Percentiles rank a stretch among this genome's conserved stretches.
Conservation (phyloP, 1,140 invertebrate genomes). For the Chironomus tepperi region DNA sequence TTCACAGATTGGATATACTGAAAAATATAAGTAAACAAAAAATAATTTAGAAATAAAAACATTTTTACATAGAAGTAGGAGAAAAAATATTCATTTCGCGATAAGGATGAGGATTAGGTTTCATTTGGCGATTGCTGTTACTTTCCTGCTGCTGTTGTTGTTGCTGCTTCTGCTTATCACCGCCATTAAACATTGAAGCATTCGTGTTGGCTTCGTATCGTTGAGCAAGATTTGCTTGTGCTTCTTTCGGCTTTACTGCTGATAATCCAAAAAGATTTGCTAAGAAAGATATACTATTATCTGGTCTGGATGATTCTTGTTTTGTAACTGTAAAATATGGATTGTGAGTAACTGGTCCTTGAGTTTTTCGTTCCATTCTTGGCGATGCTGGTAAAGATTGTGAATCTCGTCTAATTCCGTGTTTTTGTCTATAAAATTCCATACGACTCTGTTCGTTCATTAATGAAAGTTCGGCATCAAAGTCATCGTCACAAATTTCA, state of each 20-base stretch:
- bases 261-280: background rate
- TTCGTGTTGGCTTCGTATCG: background rate
- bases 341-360: background rate
- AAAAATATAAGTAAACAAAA: no score
- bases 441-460: constrained; percentile 14
- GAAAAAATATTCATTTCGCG: constrained; percentile 17
- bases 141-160: background rate
- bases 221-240: background rate
- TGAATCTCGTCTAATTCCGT: background rate
- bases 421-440: background rate
- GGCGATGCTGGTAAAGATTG: constrained; percentile 1
- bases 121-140: background rate
- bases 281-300: background rate
- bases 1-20: background rate
- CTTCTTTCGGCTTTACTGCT: background rate
- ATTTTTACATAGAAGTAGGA: background rate
- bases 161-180: background rate
- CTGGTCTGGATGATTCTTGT: background rate
- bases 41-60: no score
- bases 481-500: background rate
- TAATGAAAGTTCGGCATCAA: background rate
- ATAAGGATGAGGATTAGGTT: background rate
- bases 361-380: constrained; percentile 4
- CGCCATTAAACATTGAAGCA: background rate
- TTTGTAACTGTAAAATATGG: constrained; percentile 15